These are phyloP conservation scores for Hipposideros armiger DNA, from an alignment of 2,113 vertebrate species.

Conservation along the genomic window DNA sequence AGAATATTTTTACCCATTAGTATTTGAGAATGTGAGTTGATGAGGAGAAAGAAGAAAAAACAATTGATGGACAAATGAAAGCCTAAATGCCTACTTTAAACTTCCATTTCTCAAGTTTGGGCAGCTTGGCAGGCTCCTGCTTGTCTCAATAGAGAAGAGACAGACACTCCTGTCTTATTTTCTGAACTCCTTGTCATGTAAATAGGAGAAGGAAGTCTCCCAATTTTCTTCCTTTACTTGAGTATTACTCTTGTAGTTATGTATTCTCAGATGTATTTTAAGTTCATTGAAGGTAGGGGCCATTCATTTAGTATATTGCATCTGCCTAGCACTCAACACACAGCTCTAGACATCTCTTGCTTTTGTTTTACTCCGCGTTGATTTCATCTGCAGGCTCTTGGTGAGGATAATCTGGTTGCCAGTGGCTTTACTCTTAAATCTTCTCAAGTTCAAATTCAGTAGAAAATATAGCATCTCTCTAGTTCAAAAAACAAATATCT, in stretches of 20 bases:
- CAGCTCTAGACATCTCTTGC: background rate
- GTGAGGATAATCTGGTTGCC: background rate
- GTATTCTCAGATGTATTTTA: background rate
- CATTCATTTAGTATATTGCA: background rate
- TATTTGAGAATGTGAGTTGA: constrained; percentile 18
- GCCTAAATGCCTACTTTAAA: background rate
- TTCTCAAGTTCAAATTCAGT: background rate
- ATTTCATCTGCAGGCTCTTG: background rate
- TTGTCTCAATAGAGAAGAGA: background rate
- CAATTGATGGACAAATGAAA: background rate
- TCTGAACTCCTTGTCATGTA: background rate
- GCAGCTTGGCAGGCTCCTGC: background rate
- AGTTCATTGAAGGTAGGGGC: background rate
- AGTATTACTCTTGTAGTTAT: background rate
- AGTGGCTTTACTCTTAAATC: background rate
- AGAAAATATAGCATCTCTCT: background rate
- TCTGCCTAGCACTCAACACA: background rate
- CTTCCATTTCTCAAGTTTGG: background rate
- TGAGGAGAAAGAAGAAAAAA: background rate
- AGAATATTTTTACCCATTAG: constrained; percentile 25
- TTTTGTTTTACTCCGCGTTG: background rate
- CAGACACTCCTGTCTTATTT: background rate
- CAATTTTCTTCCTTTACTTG: background rate
- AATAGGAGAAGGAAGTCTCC: background rate
- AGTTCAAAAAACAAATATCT: constrained; percentile 4